Evolutionary conservation across 2,888 invertebrate species (phyloP).

Genomic region (Monopis laevigella): DNA sequence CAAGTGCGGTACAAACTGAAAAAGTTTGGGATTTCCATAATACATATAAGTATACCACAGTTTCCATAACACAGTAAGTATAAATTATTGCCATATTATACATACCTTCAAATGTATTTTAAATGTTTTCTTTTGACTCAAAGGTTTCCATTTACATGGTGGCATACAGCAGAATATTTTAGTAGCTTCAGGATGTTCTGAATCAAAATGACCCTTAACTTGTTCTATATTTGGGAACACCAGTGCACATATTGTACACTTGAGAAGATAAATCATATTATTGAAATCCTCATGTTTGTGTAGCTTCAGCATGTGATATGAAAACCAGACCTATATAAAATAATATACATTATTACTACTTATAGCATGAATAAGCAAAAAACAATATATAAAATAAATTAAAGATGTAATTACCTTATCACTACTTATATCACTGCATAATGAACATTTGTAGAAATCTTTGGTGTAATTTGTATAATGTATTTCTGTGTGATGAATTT

Average conservation of each 20-base stretch:
- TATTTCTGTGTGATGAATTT: slow-evolving; percentile 44
- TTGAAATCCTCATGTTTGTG: slow-evolving; percentile 26
- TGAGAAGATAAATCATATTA: slow-evolving; percentile 33
- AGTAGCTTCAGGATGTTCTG: slow-evolving; percentile 40
- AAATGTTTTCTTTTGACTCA: slow-evolving; percentile 52
- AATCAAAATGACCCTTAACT: slow-evolving; percentile 44
- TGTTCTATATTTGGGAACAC: slow-evolving; percentile 36
- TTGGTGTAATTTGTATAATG: slow-evolving; percentile 41
- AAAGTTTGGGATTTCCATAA: no score
- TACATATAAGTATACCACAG: no score
- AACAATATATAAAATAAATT: slow-evolving; percentile 1
- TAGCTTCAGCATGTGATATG: slow-evolving; percentile 41
- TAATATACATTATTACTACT: background rate
- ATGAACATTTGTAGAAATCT: slow-evolving; percentile 47
- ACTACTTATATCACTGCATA: slow-evolving; percentile 44
- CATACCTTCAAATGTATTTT: slow-evolving; percentile 52
- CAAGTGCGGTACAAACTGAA: no score
- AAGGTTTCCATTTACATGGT: slow-evolving; percentile 43
- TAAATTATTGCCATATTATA: no score
- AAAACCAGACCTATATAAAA: slow-evolving; percentile 45
- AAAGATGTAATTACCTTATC: slow-evolving; percentile 41
- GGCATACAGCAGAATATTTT: slow-evolving; percentile 49
- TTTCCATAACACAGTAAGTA: no score
- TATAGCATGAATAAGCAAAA: background rate
- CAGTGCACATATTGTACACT: slow-evolving; percentile 47